A percentile compares a stretch with the other conserved stretches of the same genome.
These are phyloP conservation scores for Epinotia demarniana DNA, from an alignment of 2,888 invertebrate species.

Conservation along the genomic window DNA sequence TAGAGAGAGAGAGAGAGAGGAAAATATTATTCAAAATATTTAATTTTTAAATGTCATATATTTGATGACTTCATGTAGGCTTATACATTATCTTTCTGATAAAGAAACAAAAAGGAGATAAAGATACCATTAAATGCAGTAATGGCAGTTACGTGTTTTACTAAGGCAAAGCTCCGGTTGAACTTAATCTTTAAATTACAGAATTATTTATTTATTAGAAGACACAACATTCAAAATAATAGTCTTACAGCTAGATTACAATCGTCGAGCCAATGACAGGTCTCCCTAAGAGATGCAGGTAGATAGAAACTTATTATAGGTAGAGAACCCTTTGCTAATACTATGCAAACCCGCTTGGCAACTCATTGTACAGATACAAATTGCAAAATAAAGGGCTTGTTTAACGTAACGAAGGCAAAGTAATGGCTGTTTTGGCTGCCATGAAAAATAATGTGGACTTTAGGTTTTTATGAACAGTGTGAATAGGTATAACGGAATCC, in stretches of 20 bases:
- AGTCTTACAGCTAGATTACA: too few relatives aligned
- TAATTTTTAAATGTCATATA: too few relatives aligned
- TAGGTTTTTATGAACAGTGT: slow-evolving; percentile 1
- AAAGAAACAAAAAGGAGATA: neutral
- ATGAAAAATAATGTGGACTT: slow-evolving; percentile 28
- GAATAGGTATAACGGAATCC: neutral
- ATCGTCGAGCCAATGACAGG: too few relatives aligned
- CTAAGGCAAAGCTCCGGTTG: neutral
- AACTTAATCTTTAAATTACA: slow-evolving; percentile 13
- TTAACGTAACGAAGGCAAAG: slow-evolving; percentile 28
- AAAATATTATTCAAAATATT: too few relatives aligned
- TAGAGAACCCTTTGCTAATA: slow-evolving; percentile 5
- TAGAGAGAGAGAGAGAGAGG: too few relatives aligned
- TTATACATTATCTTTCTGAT: neutral
- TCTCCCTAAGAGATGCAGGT: too few relatives aligned
- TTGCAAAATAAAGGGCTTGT: slow-evolving; percentile 32
- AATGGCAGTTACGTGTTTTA: neutral
- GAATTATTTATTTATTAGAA: too few relatives aligned
- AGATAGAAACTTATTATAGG: too few relatives aligned
- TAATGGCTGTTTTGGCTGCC: slow-evolving; percentile 24
- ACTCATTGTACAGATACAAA: slow-evolving; percentile 26
- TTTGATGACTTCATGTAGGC: neutral
- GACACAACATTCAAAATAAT: too few relatives aligned
- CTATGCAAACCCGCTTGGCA: slow-evolving; percentile 4
- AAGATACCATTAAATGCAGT: neutral